Evolutionary conservation across 2,113 vertebrate genomes (phyloP), one percentile per base, ranked within the genome.

Genomic region (Cervus canadensis): DNA sequence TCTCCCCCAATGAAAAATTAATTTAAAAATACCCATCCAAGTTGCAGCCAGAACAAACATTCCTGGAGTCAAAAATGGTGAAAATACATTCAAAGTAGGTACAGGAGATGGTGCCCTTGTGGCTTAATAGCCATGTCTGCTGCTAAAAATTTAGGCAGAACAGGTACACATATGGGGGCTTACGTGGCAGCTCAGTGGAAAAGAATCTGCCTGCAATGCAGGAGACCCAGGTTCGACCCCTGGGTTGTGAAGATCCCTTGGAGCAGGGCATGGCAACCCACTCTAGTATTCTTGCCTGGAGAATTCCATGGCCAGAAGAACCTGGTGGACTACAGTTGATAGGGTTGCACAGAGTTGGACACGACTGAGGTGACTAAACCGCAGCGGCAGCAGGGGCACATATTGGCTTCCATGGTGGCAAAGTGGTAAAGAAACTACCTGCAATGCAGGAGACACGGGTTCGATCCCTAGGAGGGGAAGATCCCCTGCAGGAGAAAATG

Each of bases 1-100:
- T 36, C 36, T 36, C 96, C 60, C 60, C 86, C 81, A 94, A 81
- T 83, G 95, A 96, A 97, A 97, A 94, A 87, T 89, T 94, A 85
- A 93, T 94, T 83, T 7, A 59, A 97, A 96, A 94, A 81, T 90
- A 45, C 21, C 12, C 52, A 64, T 86, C 56, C 52, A 40, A 71
- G 67, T 87, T 78, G 50, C 82, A 97, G 94, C 97, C 96, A 97
- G 92, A 96, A 36, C 83, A 97, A 91, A 96, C 96, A 91, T 89
- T 79, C 67, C 78, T 33, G 10, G 78, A 94, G 87, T 62, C 94
- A 83, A 90, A 96, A 91, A 43, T 25, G 25, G 56, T 48, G 11
- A 43, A 84, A 89, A 86, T 40, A 15, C 50, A 74, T 78, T 45
- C 21, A 26, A 86, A 96, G 54, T 60, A 71, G 36, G 7, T 57